Base-by-base conservation (phyloP, 2,888 invertebrate genomes). In the Carabus problematicus region DNA sequence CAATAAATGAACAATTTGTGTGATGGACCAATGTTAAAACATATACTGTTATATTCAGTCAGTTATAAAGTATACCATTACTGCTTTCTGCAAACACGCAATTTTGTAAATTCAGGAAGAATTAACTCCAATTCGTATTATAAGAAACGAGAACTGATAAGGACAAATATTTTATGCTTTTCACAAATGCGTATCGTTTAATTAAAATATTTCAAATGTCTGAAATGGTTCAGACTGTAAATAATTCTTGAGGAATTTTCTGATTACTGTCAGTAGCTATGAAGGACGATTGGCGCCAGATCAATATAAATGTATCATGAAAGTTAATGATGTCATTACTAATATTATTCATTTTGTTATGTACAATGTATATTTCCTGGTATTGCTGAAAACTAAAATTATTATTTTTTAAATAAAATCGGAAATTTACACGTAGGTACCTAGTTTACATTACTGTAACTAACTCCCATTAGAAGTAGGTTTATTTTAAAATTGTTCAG, bases 151-250 rank as follows among this genome's bases (percentile, higher is more conserved):
- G 29, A 3, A 6, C 29, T 3, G 29, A 29, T 29, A 29, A 29
- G 29, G 29, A 29, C 6, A 29, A 29, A 29, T 29, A 29, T 29
- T 29, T 29, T 29, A 29, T 29, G 6, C 29, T 29, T 29, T 52
- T 14, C 19, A 52, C 18, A 52, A 18, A 18, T 52, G 18, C 52
- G 8, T 9, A 7, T 18, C 52, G 18, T 52, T 16, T 18, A 52
- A 16, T 45, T 45, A 45, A 52, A 52, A 52, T 16, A 19, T 47
- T 47, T 47, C 47, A 47, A 12, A 47, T 47, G 12, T 47, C 11
- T 16, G 16, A 47, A 47, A 47, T 47, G 47, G 47, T 47, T 7
- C 12, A 14, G 12, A 16, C 7, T 11, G 12, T 11, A 47, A 47
- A 47, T 47, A 47, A 14, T 47, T 47, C 16, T 11, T 7, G 11